Percentiles rank a stretch among this genome's conserved stretches.
These are phyloP conservation scores for Peucedramus taeniatus DNA, from an alignment of 2,113 vertebrate genomes.

Conservation along the genomic window DNA sequence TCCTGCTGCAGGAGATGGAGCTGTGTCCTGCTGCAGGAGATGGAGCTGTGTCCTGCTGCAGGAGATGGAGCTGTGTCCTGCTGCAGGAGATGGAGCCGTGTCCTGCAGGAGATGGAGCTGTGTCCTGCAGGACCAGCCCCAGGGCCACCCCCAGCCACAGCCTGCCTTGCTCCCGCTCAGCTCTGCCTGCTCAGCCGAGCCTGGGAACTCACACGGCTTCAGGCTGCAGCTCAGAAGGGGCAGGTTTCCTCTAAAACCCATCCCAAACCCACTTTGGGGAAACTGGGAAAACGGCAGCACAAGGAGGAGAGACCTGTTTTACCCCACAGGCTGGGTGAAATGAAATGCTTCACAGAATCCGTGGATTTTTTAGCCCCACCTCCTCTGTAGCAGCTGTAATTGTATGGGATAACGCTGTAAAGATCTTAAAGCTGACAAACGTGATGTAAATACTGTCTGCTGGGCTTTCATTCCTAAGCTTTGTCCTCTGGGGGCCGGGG, in stretches of 20 bases:
- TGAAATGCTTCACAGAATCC: not conserved
- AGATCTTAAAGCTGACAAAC: not conserved
- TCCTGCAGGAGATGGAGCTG: too few relatives aligned
- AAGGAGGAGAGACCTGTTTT: not conserved
- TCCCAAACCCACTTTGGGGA: not conserved
- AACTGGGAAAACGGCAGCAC: not conserved
- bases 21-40: too few relatives aligned
- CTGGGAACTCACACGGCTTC: not conserved
- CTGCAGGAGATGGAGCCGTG: too few relatives aligned
- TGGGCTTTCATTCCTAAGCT: not conserved
- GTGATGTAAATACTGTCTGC: not conserved
- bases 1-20: too few relatives aligned
- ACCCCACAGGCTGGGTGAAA: not conserved
- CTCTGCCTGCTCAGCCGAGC: not conserved
- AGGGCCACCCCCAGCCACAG: accelerated
- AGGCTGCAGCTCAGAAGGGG: not conserved
- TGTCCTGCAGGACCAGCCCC: too few relatives aligned
- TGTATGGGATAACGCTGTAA: not conserved
- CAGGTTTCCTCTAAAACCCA: too few relatives aligned
- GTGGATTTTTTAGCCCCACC: not conserved
- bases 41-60: too few relatives aligned
- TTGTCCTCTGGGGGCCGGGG: not conserved
- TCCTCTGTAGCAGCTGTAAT: not conserved
- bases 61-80: too few relatives aligned
- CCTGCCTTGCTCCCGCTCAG: not conserved